Base-by-base conservation (phyloP, 2,797 vertebrate genomes). In the Enteromius argenteus region DNA sequence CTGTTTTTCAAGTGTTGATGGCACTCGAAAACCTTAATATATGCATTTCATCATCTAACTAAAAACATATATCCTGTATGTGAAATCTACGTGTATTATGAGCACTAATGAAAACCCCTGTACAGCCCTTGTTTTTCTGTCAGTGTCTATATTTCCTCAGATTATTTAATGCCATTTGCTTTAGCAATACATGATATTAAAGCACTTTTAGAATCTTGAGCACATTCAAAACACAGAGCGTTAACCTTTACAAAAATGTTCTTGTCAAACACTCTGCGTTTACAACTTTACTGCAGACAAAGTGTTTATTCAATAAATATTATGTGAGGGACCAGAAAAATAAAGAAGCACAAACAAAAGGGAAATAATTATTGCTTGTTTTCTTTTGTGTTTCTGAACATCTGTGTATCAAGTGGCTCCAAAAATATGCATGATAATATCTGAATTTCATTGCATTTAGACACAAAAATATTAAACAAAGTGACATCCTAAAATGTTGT, bases 201-300 rank as follows among this genome's bases (percentile, higher is more conserved):
- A 89, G 88, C 88, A 89, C 88, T 89, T 89, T 89, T 89, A 89
- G 88, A 89, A 87, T 86, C 83, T 85, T 86, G 86, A 89, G 88
- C 86, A 89, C 88, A 89, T 89, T 88, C 58, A 83, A 79, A 88
- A 89, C 86, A 89, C 86, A 86, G 84, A 87, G 87, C 86, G 83
- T 88, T 79, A 86, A 87, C 88, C 88, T 89, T 86, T 89, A 89
- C 86, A 44, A 81, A 86, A 80, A 80, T 56, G 76, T 87, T 87
- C 78, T 75, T 85, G 86, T 89, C 86, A 78, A 80, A 83, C 83
- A 87, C 86, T 87, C 88, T 89, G 88, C 83, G 86, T 89, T 89
- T 88, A 89, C 88, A 89, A 84, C 86, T 89, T 87, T 83, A 87
- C 86, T 81, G 88, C 88, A 85, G 85, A 84, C 81, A 85, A 73